Conservation (phyloP, 2,888 invertebrate species). For the Sarcophaga subvicina region DNA sequence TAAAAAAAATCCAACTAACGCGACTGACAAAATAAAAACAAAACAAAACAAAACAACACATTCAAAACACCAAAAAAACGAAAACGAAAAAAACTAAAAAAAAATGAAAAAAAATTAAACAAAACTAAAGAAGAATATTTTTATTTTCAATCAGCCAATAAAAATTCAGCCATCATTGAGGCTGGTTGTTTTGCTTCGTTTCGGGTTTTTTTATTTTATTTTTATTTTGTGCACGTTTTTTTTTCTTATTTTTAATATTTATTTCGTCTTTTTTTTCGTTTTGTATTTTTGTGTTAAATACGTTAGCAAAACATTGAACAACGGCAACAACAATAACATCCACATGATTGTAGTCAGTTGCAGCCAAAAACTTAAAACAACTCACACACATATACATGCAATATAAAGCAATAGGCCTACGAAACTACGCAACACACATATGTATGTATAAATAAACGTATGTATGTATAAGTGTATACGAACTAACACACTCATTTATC, state of each 20-base stretch:
- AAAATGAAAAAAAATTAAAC: conserved; percentile 69
- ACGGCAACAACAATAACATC: conserved; percentile 49
- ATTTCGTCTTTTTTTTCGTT: conserved; percentile 1
- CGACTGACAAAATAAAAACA: conserved; percentile 72
- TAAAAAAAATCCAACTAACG: conserved; percentile 66
- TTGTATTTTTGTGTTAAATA: conserved; percentile 45
- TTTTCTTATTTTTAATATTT: conserved; percentile 18
- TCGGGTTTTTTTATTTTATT: conserved; percentile 11
- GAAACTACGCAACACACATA: conserved; percentile 54
- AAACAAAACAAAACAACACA: conserved; percentile 68
- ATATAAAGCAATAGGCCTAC: conserved; percentile 42
- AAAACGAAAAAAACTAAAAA: conserved; percentile 68
- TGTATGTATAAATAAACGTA: no score
- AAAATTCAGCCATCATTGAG: conserved; percentile 81
- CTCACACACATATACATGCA: conserved; percentile 12
- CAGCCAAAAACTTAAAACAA: conserved; percentile 56
- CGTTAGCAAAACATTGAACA: conserved; percentile 60
- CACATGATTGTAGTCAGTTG: conserved; percentile 45
- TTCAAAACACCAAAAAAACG: conserved; percentile 72
- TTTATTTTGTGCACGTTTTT: conserved; percentile 28
- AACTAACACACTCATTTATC: background rate
- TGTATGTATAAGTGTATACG: background rate
- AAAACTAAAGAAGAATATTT: conserved; percentile 76
- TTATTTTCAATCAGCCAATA: conserved; percentile 81
- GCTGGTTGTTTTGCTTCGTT: conserved; percentile 64